Percentiles rank a stretch among this genome's conserved stretches.
phyloP scores from a whole-genome alignment of 2,113 vertebrate species.

The Vidua macroura region DNA sequence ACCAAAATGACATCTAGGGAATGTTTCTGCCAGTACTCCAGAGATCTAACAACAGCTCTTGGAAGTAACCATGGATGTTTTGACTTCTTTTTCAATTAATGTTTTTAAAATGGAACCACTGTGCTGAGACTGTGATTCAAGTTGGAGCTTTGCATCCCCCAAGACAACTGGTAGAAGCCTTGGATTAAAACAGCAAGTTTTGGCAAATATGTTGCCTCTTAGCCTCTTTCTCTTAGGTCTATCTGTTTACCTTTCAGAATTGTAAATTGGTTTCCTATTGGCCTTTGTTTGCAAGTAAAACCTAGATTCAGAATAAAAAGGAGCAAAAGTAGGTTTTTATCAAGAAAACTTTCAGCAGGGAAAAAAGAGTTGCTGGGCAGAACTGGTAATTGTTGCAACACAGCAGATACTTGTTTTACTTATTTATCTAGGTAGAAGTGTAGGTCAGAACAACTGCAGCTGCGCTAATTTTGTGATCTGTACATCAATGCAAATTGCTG shows the following conservation, averaged over 20 bases:
- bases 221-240: background rate
- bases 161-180: background rate
- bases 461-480: background rate
- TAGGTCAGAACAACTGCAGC: background rate
- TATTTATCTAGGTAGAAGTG: background rate
- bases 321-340: background rate
- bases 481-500: background rate
- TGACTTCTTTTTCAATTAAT: conserved; percentile 38
- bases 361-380: background rate
- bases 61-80: background rate
- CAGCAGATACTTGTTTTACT: background rate
- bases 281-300: background rate
- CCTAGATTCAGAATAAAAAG: background rate
- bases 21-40: background rate
- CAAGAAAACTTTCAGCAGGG: background rate
- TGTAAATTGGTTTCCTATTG: background rate
- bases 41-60: conserved; percentile 5
- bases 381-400: background rate
- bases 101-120: background rate
- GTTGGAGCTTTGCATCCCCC: background rate
- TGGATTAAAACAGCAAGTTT: background rate
- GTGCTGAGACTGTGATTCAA: background rate
- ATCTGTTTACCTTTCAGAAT: background rate
- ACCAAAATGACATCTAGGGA: background rate
- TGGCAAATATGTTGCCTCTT: background rate